Base-by-base conservation (phyloP, 2,797 vertebrate species). In the Dryobates pubescens region DNA sequence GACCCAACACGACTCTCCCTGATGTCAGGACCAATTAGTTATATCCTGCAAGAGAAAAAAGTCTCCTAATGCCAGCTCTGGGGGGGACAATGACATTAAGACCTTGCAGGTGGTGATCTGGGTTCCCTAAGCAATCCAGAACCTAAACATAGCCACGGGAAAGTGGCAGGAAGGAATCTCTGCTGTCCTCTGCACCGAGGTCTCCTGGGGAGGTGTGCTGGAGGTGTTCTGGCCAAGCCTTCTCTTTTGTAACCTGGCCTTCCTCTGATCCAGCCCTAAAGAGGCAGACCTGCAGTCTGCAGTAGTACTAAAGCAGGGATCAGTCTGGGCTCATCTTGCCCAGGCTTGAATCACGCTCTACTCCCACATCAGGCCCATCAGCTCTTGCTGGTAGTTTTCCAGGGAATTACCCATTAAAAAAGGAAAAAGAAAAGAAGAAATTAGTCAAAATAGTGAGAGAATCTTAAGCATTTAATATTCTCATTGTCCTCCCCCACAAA, bases 1-100 rank as follows among this genome's bases (percentile, higher is more conserved):
- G 89, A 92, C 36, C 34, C 59, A 93, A 8, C 64, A 45, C 30
- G 38, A 81, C 73, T 93, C 79, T 88, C 67, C 9, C 53, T 56
- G n/a, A 67, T 94, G 90, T 94, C 95, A 93, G 54, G 80, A 84
- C 67, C 83, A 89, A 94, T 96, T 95, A 96, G 74, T 78, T 93
- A 83, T 81, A 92, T 94, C 95, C 84, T 26, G 9, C 45, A 84
- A 89, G 61, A 56, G 19, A 30, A 82, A 86, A 51, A 81, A 61
- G 64, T 81, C 89, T 45, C 19, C 82, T 94, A 87, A 94, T 89
- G 64, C 90, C 89, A 89, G 90, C 86, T 83, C 61, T 89, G 38
- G 36, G 79, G 79, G 75, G 67, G 74, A 91, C 89, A 95, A 88
- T 86, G 87, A 62, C 79, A 86, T 91, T 91, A 91, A 88, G 86